A percentile compares a stretch with the other conserved stretches of the same genome.
Conservation (phyloP, 2,797 vertebrate genomes). For the Aselliscus stoliczkanus region DNA sequence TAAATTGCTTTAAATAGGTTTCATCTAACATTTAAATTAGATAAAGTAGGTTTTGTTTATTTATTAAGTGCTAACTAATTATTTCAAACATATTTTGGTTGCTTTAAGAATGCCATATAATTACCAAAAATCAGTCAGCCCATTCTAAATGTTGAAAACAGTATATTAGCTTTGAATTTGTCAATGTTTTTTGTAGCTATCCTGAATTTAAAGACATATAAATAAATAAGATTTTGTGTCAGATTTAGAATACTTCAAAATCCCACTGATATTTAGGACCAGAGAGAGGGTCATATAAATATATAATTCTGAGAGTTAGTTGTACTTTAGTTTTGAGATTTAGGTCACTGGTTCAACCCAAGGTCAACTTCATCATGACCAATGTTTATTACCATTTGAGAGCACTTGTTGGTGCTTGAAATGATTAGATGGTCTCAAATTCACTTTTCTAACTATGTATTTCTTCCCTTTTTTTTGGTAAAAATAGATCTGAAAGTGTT, state of each 20-base stretch:
- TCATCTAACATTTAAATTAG: conserved; percentile 43
- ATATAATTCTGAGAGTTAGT: not conserved
- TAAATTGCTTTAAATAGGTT: conserved; percentile 52
- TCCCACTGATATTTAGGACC: not conserved
- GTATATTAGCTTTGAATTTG: conserved; percentile 10
- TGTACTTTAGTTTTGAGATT: not conserved
- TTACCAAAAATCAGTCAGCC: conserved; percentile 27
- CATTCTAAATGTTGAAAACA: conserved; percentile 4
- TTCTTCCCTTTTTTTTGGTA: not conserved
- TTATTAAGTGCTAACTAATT: conserved; percentile 57
- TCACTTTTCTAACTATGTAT: conserved; percentile 4
- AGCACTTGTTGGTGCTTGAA: not conserved
- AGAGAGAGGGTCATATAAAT: not conserved
- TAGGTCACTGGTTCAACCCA: not conserved
- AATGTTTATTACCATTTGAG: not conserved
- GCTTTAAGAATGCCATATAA: conserved; percentile 18
- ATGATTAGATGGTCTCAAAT: not conserved
- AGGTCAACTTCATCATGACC: not conserved
- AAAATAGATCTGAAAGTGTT: conserved; percentile 17
- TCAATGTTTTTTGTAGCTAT: not conserved
- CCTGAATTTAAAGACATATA: not conserved
- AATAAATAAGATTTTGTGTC: conserved; percentile 11
- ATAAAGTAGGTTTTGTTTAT: conserved; percentile 15
- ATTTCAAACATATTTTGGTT: conserved; percentile 55
- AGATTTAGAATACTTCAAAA: conserved; percentile 21